Evolutionary conservation across 2,888 invertebrate genomes (phyloP), one percentile per base, ranked within the genome.

Genomic region (Sarcophaga caerulescens): DNA sequence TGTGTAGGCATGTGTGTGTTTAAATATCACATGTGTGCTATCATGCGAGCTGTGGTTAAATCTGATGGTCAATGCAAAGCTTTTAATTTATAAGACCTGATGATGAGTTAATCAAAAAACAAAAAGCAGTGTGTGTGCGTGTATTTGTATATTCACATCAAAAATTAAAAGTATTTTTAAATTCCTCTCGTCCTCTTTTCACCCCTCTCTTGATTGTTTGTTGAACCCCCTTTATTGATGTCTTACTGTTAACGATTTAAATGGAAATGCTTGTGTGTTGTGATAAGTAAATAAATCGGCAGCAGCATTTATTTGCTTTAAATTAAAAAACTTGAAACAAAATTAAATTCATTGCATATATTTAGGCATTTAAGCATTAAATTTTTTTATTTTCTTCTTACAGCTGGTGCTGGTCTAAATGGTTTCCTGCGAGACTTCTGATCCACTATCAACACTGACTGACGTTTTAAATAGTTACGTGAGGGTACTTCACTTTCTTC

Each of bases 401-500:
- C 77, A 35, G 85, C 87, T 45, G 92, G 91, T 47, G 91, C 87
- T 14, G 94, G 91, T 78, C 95, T 92, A 89, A 96, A 95, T 8
- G 96, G 96, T 92, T 97, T 97, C 71, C 97, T 94, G 57, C 97
- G 94, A 87, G 96, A 96, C 91, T 97, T 97, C 10, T 97, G 96
- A 92, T 97, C 97, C 3, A 97, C 95, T 68, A 97, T 96, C 23
- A 97, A 92, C 90, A 97, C 96, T 0, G 97, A 97, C 92, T 97
- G 97, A 82, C 97, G 94, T 93, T 97, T 97, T 84, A 97, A 93
- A 91, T 95, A 95, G 86, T 95, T 95, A 71, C 97, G 94, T 0
- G 97, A 96, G 0, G 97, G 97, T 65, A 97, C 96, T 90, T 97
- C 97, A 87, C 96, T 97, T 90, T 97, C 97, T 87, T 97, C 97